These are phyloP conservation scores for Montipora efflorescens DNA, from an alignment of 64 coral and sea anemone genomes.

Conservation along the genomic window DNA sequence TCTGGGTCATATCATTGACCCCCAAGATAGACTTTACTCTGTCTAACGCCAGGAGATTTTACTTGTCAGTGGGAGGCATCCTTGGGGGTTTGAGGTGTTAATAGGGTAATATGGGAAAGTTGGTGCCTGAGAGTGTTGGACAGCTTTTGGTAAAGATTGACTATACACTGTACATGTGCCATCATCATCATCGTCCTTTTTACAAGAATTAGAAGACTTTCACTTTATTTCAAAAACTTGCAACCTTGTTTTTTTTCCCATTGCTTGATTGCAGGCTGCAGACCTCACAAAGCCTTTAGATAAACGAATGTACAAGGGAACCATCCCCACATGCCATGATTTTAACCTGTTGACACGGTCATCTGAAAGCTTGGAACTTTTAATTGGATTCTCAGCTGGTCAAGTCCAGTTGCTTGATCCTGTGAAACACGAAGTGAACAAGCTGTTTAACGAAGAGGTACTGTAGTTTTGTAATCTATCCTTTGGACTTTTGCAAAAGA, in stretches of 20 bases:
- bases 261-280: slow-evolving; percentile 72
- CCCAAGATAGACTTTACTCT: too few relatives aligned
- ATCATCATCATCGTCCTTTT: too few relatives aligned
- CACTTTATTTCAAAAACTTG: too few relatives aligned
- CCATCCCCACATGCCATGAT: slow-evolving; percentile 96
- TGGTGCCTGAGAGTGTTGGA: too few relatives aligned
- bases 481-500: not conserved
- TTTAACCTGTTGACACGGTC: slow-evolving; percentile 94
- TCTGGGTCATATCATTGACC: too few relatives aligned
- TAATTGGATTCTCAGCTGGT: slow-evolving; percentile 95
- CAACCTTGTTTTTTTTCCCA: not conserved
- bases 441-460: slow-evolving; percentile 96
- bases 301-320: slow-evolving; percentile 95
- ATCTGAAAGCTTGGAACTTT: slow-evolving; percentile 87
- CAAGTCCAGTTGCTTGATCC: slow-evolving; percentile 95
- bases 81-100: too few relatives aligned
- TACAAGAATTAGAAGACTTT: too few relatives aligned
- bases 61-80: too few relatives aligned
- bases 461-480: not conserved
- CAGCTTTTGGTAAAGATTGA: too few relatives aligned
- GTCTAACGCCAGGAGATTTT: too few relatives aligned
- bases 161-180: too few relatives aligned
- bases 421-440: slow-evolving; percentile 94
- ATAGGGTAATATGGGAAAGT: too few relatives aligned
- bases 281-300: slow-evolving; percentile 96